Evolutionary conservation across 2,888 invertebrate species (phyloP), one percentile per base, ranked within the genome.

Genomic region (Diploptera punctata): DNA sequence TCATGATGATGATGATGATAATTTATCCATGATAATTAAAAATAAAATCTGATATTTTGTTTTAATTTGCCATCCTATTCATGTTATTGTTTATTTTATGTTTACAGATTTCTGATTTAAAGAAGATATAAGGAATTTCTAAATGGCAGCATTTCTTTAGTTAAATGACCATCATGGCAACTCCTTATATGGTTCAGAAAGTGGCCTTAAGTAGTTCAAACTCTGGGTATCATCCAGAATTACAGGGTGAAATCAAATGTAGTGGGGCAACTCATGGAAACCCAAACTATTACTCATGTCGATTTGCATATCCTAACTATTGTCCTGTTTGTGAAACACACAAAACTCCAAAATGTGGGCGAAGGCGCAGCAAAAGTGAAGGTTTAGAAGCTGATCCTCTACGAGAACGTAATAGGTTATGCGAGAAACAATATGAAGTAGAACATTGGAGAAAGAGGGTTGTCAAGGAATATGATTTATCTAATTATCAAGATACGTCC

Each of bases 371-470:
- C 61, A 74, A 62, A 52, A 74, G 70, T 38, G 74, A 74, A 44
- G 70, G 74, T 38, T 16, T 74, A 26, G 74, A 74, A 57, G 74
- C 70, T 21, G 74, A 74, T 68, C 74, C 74, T 52, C 44, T 74
- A 19, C 70, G 72, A 21, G 72, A 74, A 44, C 31, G 65, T 44
- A 74, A 74, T 47, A 57, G 74, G 21, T 52, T 61, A n/a, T 70
- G 70, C n/a, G 68, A 74, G n/a, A 18, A 65, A 13, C 33, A 31
- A 4, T 65, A 62, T 26, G 73, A 70, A 21, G 54, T 21, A 16
- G 49, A 68, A 31, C 68, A 68, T n/a, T 57, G 38, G 54, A 57
- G 52, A 38, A 65, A 52, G 43, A 65, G 47, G 49, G 29, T 71
- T 3, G 65, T 65, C 16, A 65, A 65, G 33, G 71, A 71, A 26